These are phyloP conservation scores for Antechinus stuartii DNA, from an alignment of 2,113 vertebrate species.

Conservation along the genomic window DNA sequence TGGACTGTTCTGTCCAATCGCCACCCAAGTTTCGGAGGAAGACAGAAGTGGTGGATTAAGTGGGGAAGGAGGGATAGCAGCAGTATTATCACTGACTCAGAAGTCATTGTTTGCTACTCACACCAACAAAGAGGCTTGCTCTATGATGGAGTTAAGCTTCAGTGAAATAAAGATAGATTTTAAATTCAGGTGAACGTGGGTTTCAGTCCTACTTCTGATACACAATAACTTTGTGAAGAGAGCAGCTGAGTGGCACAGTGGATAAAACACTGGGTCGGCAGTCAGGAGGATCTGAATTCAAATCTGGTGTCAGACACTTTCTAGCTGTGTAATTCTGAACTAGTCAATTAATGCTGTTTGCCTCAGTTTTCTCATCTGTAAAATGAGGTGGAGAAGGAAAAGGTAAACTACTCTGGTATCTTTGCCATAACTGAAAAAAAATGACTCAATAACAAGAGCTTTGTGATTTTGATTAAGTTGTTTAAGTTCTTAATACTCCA, in stretches of 20 bases:
- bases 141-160: constrained; percentile 69
- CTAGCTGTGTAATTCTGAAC: not conserved
- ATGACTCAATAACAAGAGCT: too few relatives aligned
- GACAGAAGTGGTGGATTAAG: not conserved
- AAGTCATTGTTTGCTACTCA: not conserved
- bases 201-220: not conserved
- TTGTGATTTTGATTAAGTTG: not conserved
- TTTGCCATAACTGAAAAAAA: not conserved
- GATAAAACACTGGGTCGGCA: not conserved
- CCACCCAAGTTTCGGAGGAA: not conserved
- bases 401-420: not conserved
- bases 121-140: constrained; percentile 41
- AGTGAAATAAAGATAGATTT: constrained; percentile 45
- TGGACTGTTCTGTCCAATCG: not conserved
- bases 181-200: not conserved
- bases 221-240: not conserved
- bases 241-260: not conserved
- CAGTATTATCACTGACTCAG: not conserved
- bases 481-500: not conserved
- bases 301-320: not conserved
- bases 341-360: not conserved
- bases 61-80: not conserved
- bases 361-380: not conserved
- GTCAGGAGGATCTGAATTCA: not conserved
- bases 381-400: not conserved